Conservation (phyloP, 2,888 invertebrate genomes). For the Perizoma affinitatum region DNA sequence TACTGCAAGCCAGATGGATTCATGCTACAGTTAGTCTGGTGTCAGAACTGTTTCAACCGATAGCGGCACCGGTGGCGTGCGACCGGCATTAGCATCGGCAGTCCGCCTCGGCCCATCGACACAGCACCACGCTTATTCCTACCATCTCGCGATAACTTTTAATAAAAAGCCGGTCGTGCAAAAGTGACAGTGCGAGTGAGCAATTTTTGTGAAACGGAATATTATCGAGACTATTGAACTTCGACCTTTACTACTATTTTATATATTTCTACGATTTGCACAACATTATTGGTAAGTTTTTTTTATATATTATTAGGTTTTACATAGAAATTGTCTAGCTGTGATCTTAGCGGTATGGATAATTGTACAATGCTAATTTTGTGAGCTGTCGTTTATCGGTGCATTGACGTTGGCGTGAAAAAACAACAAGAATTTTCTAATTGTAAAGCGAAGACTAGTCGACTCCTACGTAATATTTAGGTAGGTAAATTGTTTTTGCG, state of each 20-base stretch:
- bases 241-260: conserved; percentile 57
- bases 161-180: conserved; percentile 65
- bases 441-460: not conserved
- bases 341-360: not conserved
- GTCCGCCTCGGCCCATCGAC: conserved; percentile 70
- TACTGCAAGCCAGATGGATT: conserved; percentile 1
- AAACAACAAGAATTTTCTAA: not conserved
- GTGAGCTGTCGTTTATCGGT: too few species aligned
- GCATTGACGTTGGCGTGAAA: not conserved
- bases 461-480: conserved; percentile 8
- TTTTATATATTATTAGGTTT: conserved; percentile 15
- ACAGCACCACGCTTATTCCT: conserved; percentile 52
- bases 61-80: conserved; percentile 45
- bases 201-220: conserved; percentile 66
- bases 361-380: not conserved
- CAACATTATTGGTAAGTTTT: conserved; percentile 62
- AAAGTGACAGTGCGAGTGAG: conserved; percentile 79
- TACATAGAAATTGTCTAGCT: not conserved
- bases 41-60: conserved; percentile 48
- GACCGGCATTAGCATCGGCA: conserved; percentile 50
- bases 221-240: conserved; percentile 59
- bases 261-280: conserved; percentile 53
- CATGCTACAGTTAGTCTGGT: conserved; percentile 34
- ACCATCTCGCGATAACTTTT: conserved; percentile 60
- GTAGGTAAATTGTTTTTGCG: conserved; percentile 21